Evolutionary conservation across 2,888 invertebrate species (phyloP).

Genomic region (Pycnomerus fuliginosus): DNA sequence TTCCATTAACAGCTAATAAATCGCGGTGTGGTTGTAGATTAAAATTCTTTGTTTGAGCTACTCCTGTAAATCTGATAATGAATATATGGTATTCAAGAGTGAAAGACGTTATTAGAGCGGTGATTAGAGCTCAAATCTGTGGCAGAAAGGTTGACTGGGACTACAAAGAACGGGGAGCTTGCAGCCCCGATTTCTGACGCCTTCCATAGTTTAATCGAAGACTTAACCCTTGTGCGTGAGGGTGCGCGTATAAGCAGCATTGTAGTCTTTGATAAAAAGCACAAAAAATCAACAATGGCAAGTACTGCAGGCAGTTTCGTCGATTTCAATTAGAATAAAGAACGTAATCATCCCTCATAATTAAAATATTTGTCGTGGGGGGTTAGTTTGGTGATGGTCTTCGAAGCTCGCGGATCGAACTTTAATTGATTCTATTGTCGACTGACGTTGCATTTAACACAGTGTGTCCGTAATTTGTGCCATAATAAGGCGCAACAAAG

Average conservation of each 20-base stretch:
- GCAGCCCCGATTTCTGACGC: slow-evolving; percentile 43
- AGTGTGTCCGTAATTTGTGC: slow-evolving; percentile 23
- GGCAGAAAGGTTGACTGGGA: slow-evolving; percentile 20
- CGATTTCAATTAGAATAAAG: slow-evolving; percentile 13
- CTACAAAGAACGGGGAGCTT: slow-evolving; percentile 25
- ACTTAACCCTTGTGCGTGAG: slow-evolving; percentile 45
- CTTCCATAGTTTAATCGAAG: slow-evolving; percentile 46
- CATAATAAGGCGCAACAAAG: slow-evolving; percentile 19
- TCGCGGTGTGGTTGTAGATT: not conserved
- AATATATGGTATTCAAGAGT: not conserved
- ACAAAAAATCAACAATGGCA: slow-evolving; percentile 18
- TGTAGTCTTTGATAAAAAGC: slow-evolving; percentile 35
- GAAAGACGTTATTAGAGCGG: not conserved
- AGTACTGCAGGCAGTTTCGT: slow-evolving; percentile 15
- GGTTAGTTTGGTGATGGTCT: slow-evolving; percentile 20
- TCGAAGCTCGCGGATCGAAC: slow-evolving; percentile 22
- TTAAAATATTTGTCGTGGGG: slow-evolving; percentile 20
- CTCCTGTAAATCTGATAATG: not conserved
- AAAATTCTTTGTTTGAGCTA: too few species aligned
- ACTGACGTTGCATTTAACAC: slow-evolving; percentile 22
- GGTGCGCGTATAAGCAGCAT: slow-evolving; percentile 36
- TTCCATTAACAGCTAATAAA: not conserved
- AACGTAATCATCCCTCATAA: slow-evolving; percentile 24
- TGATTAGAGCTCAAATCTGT: not conserved
- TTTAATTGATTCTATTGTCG: slow-evolving; percentile 26